These are phyloP conservation scores for Seira ritae DNA, from an alignment of 2,888 invertebrate genomes.

Conservation along the genomic window DNA sequence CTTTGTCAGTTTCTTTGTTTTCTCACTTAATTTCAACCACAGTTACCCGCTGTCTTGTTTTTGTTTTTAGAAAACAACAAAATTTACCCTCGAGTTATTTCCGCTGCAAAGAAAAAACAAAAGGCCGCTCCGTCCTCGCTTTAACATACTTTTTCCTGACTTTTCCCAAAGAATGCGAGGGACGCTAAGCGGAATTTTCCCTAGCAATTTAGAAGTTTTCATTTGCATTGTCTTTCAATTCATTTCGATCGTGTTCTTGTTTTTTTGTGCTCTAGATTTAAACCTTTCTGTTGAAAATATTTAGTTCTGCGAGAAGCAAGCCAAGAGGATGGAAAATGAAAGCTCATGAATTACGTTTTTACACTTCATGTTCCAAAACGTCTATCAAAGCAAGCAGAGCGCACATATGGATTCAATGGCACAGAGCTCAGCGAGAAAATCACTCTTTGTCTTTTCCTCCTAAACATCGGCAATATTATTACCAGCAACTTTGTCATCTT, in stretches of 20 bases:
- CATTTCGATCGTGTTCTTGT: background rate
- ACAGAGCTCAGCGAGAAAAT: slow-evolving; percentile 34
- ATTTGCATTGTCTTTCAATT: background rate
- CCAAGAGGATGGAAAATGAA: background rate
- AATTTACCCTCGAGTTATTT: background rate
- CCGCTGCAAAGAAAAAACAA: background rate
- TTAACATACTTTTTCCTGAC: no score
- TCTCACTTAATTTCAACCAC: slow-evolving; percentile 2
- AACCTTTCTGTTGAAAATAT: background rate
- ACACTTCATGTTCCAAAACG: slow-evolving; percentile 13
- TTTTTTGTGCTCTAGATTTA: background rate
- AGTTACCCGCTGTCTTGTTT: background rate
- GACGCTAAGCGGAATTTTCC: background rate
- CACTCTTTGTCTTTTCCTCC: slow-evolving; percentile 47
- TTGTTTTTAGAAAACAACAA: slow-evolving; percentile 4
- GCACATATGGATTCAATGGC: background rate
- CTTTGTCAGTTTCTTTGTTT: slow-evolving; percentile 19
- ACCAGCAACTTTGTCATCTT: slow-evolving; percentile 63
- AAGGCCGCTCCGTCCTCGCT: background rate
- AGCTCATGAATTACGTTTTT: slow-evolving; percentile 19
- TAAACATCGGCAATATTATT: slow-evolving; percentile 52
- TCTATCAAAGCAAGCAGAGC: background rate
- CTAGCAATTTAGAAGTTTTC: background rate
- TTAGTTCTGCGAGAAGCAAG: background rate
- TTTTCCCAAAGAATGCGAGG: no score